Evolutionary conservation across 2,888 invertebrate species (phyloP).

Genomic region (Apodemia duryi): DNA sequence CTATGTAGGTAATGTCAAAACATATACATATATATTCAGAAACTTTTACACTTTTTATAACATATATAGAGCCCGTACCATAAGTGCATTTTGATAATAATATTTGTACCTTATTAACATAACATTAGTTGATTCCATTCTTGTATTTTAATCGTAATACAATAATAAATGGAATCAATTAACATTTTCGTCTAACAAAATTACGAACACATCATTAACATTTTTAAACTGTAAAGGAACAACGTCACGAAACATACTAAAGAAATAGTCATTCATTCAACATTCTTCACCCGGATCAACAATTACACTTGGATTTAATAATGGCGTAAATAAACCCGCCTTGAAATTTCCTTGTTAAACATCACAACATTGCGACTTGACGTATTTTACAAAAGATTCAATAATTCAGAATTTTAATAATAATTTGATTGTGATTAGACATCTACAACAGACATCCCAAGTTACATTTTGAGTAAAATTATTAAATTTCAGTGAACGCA

Average conservation of each 20-base stretch:
- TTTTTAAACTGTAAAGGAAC: constrained; percentile 2
- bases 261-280: not conserved
- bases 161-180: constrained; percentile 4
- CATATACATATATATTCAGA: too few species aligned
- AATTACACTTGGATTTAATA: not conserved
- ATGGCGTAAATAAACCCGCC: not conserved
- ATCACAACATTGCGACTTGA: too few species aligned
- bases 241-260: constrained; percentile 13
- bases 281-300: not conserved
- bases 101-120: too few species aligned
- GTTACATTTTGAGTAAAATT: too few species aligned
- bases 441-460: too few species aligned
- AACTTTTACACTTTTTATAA: not conserved
- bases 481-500: too few species aligned
- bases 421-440: too few species aligned
- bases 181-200: constrained; percentile 3
- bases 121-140: too few species aligned
- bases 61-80: not conserved
- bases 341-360: too few species aligned
- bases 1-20: too few species aligned
- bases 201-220: constrained; percentile 13
- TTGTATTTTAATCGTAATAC: not conserved
- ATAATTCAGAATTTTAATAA: too few species aligned
- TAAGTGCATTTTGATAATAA: not conserved
- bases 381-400: constrained; percentile 47